A percentile compares a stretch with the other conserved stretches of the same genome.
Conservation (phyloP, 2,888 invertebrate genomes). For the Yponomeuta malinellus region DNA sequence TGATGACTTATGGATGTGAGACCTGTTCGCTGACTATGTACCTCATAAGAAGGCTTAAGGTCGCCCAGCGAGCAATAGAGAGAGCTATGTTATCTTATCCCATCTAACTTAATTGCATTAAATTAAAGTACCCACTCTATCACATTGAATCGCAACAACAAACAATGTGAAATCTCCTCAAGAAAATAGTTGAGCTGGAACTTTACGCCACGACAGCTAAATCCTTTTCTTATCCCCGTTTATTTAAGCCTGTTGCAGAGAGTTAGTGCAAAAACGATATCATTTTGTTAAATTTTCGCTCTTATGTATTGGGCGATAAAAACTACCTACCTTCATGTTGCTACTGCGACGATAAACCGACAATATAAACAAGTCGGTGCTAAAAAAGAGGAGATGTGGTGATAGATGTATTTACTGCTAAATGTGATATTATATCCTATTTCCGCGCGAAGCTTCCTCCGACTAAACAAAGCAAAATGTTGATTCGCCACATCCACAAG, state of each 20-base stretch:
- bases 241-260: not conserved
- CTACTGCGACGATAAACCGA: not conserved
- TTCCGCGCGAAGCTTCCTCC: conserved; percentile 24
- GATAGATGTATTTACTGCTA: conserved; percentile 39
- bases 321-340: not conserved
- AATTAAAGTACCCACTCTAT: too few relatives aligned
- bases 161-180: not conserved
- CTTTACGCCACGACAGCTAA: not conserved
- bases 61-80: too few relatives aligned
- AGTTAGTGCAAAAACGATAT: not conserved
- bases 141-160: not conserved
- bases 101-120: too few relatives aligned
- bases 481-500: conserved; percentile 42
- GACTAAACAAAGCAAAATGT: conserved; percentile 37
- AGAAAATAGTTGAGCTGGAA: not conserved
- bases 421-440: conserved; percentile 31
- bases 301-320: not conserved
- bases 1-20: too few relatives aligned
- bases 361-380: conserved; percentile 28
- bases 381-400: conserved; percentile 32
- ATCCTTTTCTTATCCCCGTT: not conserved
- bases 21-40: too few relatives aligned
- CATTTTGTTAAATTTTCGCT: not conserved
- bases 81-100: too few relatives aligned
- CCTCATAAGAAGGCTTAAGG: too few relatives aligned